Base-by-base conservation (phyloP, 2,888 invertebrate species). In the Apamea monoglypha region DNA sequence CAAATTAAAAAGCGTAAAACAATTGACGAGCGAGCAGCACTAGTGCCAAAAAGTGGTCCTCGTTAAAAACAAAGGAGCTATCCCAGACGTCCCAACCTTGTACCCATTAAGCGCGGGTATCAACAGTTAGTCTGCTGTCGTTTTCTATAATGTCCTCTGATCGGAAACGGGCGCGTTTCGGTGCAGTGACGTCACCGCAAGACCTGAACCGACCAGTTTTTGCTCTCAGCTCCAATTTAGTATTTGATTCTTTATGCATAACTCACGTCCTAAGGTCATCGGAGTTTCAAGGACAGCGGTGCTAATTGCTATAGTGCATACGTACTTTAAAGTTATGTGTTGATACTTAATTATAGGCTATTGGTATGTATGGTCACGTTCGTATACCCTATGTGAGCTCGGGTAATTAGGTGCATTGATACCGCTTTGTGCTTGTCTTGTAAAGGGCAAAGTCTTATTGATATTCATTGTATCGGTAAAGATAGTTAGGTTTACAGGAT, bases 191-290 rank as follows among this genome's bases (percentile, higher is more conserved):
- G 96, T 96, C 96, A 96, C 83, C 81, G 90, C 89, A 73, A 44
- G 74, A 83, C 69, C 93, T 93, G 89, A 92, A 86, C 93, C 88
- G 85, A 96, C 96, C 95, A 95, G 96, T 96, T 96, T 94, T 94
- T 93, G 92, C 74, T 91, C 89, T 85, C 90, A 94, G 95, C 94
- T 92, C 95, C 95, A 95, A 95, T 95, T 96, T 94, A 94, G 94
- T 92, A 93, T 95, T 96, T 96, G 95, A 96, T 95, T 96, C 95
- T 96, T 94, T 96, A 96, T 96, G 96, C 96, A 96, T 96, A 96
- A 93, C 95, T 95, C 92, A 90, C 93, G 95, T 95, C 94, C 96
- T 96, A 94, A 96, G 96, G 96, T 95, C 96, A 95, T 95, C 95
- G 95, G 94, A 88, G 92, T 90, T 93, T 93, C 96, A 96, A 96